Base-by-base conservation (phyloP, 2,888 invertebrate genomes). In the Meta bourneti region DNA sequence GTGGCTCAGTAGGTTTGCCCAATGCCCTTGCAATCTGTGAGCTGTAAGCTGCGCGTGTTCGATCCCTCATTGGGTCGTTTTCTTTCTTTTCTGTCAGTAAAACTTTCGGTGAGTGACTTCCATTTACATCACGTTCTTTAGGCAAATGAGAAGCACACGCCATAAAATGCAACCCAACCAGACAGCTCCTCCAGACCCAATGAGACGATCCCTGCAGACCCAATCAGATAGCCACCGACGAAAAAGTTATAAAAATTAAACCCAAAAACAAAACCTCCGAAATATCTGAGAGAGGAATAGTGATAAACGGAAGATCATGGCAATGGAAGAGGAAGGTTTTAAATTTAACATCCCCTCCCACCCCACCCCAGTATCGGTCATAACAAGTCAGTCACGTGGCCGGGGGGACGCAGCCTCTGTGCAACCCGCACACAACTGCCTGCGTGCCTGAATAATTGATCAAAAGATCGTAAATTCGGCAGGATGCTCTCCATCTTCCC, bases 401-500 rank as follows among this genome's bases (percentile, higher is more conserved):
- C 71, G 7, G 54, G 34, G 78, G 34, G n/a, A 8, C 74, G 16
- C 34, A n/a, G 49, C 70, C 72, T 52, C 61, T 34, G 52, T 54
- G 70, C 77, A 89, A 77, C 74, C 89, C 19, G 52, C 52, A 77
- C 81, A 87, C 79, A 82, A 34, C 34, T 34, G 34, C 52, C 61
- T 78, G 79, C 78, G 72, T 79, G 79, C 83, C 61, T 92, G 91
- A 92, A 92, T 92, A 92, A 92, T 92, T 92, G 91, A 92, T 92
- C 91, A 88, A 91, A 89, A 85, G 89, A 80, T 92, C 91, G 91
- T 92, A 92, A 92, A 92, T 92, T 92, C 89, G 80, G 85, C 72
- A 52, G 51, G 34, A 80, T 70, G 20, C 20, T 72, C 79, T 80
- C 49, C 52, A 20, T 52, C 82, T 75, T 61, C 85, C 85, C 70